Percentiles rank a stretch among this genome's conserved stretches.
These are phyloP conservation scores for Carlito syrichta DNA, from an alignment of 2,113 vertebrate genomes.

Conservation along the genomic window DNA sequence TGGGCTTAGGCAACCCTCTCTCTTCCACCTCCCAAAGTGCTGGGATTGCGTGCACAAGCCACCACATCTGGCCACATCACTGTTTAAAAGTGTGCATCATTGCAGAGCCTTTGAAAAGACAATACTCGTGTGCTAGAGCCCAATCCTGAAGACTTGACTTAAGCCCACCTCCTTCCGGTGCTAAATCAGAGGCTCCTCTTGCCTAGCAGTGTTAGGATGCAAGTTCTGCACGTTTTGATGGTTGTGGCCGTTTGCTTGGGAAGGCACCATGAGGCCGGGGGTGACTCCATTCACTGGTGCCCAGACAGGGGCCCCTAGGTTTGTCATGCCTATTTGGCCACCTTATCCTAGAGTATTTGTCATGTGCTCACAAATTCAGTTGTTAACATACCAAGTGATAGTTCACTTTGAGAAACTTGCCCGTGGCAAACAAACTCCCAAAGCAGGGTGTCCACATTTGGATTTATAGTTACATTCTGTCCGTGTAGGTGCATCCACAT, in stretches of 20 bases:
- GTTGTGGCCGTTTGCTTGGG: neutral
- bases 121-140: neutral
- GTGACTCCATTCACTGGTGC: neutral
- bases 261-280: neutral
- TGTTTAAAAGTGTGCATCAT: neutral
- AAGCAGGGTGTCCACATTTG: neutral
- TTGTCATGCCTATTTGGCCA: neutral
- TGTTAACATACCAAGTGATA: neutral
- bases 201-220: fast-evolving
- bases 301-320: neutral
- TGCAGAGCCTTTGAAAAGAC: neutral
- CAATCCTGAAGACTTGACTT: neutral
- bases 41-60: too few relatives aligned
- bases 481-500: fast-evolving
- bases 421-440: neutral
- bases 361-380: neutral
- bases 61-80: too few relatives aligned
- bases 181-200: neutral
- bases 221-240: neutral
- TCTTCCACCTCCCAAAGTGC: too few relatives aligned
- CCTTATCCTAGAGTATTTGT: neutral
- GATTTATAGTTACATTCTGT: neutral
- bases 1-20: too few relatives aligned
- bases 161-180: neutral
- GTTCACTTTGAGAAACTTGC: neutral